Conservation (phyloP, 2,113 vertebrate species). For the Nibea albiflora region DNA sequence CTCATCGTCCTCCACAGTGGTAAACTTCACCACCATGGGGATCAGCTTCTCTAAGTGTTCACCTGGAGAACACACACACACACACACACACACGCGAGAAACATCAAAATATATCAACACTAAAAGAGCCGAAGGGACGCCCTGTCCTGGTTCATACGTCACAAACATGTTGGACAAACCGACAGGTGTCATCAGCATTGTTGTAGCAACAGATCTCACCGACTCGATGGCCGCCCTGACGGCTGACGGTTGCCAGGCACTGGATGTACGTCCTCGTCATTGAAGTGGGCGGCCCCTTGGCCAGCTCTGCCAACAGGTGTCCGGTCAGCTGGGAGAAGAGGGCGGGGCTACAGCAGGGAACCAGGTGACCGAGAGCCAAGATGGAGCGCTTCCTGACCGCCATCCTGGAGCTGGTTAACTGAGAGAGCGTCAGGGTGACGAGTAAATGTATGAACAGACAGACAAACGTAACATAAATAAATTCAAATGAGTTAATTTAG, state of each 20-base stretch:
- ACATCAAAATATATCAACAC: background rate
- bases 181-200: too few species aligned
- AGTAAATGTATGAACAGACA: rapidly evolving
- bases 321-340: constrained; percentile 93
- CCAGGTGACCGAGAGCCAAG: constrained; percentile 91
- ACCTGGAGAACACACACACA: constrained; percentile 78
- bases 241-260: constrained; percentile 91
- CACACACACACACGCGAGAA: background rate
- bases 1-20: constrained; percentile 92
- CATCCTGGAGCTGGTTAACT: constrained; percentile 92
- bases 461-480: background rate
- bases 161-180: background rate
- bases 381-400: constrained; percentile 94
- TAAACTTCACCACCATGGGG: constrained; percentile 91
- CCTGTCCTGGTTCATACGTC: background rate
- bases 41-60: constrained; percentile 93
- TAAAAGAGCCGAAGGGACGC: background rate
- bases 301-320: constrained; percentile 87
- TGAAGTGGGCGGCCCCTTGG: constrained; percentile 84
- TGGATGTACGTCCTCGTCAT: constrained; percentile 93
- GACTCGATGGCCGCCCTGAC: constrained; percentile 93
- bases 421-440: background rate
- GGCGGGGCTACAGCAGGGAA: constrained; percentile 88
- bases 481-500: too few species aligned
- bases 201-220: constrained; percentile 80